phyloP scores from a whole-genome alignment of 2,888 invertebrate genomes.

The Tiliacea citrago region DNA sequence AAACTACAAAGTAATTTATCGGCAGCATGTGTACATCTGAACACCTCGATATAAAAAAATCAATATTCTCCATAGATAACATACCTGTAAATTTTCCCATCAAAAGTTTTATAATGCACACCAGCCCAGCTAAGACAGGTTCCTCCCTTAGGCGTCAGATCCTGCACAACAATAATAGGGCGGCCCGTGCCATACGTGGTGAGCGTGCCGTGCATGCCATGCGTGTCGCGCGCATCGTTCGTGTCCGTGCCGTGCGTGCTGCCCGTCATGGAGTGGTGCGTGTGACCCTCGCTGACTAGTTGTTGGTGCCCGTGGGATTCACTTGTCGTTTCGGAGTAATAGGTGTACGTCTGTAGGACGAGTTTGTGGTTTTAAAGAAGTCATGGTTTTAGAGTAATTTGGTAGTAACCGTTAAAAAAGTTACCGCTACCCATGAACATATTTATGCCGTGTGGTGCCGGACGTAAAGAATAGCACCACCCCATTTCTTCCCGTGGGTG shows the following conservation, averaged over 20 bases:
- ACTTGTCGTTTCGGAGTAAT: slow-evolving; percentile 52
- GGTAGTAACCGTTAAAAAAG: no score
- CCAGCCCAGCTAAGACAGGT: slow-evolving; percentile 96
- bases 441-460: no score
- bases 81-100: slow-evolving; percentile 94
- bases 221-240: slow-evolving; percentile 2
- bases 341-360: slow-evolving; percentile 57
- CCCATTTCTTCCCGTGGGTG: no score
- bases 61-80: no score
- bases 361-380: no score
- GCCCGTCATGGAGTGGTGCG: slow-evolving; percentile 37
- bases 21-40: no score
- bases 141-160: slow-evolving; percentile 91
- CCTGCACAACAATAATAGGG: slow-evolving; percentile 78
- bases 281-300: slow-evolving; percentile 47
- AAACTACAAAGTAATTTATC: no score
- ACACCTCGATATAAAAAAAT: no score
- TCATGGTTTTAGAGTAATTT: no score
- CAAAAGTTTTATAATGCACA: slow-evolving; percentile 96
- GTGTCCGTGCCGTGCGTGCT: slow-evolving; percentile 46
- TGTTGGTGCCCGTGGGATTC: slow-evolving; percentile 56
- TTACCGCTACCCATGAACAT: no score
- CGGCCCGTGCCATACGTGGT: slow-evolving; percentile 45
- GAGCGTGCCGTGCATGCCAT: slow-evolving; percentile 24
- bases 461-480: no score